phyloP scores from a whole-genome alignment of 2,797 vertebrate genomes.

The Crocidura indochinensis region DNA sequence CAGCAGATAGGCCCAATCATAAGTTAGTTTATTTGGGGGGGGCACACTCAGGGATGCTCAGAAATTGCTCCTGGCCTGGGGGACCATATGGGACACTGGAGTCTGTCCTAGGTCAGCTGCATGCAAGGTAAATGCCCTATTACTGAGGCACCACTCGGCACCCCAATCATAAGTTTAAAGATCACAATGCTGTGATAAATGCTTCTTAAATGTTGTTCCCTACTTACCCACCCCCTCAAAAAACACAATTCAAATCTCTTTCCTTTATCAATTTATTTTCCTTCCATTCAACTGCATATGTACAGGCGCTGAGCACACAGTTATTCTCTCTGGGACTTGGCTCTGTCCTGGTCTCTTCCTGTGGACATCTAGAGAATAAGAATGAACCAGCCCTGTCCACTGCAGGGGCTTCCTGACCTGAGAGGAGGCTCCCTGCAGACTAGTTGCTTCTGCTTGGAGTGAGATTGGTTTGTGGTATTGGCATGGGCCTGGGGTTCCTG shows the following conservation, averaged over 20 bases:
- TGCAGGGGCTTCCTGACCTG: neutral
- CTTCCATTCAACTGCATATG: neutral
- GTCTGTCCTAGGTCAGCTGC: too few relatives aligned
- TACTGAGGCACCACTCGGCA: too few relatives aligned
- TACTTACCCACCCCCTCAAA: neutral
- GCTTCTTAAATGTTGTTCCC: neutral
- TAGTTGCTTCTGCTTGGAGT: neutral
- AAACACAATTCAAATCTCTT: neutral
- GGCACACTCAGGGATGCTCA: too few relatives aligned
- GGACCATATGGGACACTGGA: too few relatives aligned
- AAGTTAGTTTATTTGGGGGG: too few relatives aligned
- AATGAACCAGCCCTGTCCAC: neutral
- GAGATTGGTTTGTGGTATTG: neutral
- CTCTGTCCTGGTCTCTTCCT: neutral
- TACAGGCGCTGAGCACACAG: neutral
- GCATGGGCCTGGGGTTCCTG: neutral
- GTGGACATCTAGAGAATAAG: neutral
- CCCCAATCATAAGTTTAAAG: neutral
- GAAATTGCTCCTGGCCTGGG: too few relatives aligned
- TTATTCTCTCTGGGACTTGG: neutral
- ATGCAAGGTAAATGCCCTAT: too few relatives aligned
- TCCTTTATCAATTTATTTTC: neutral
- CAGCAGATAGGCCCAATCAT: too few relatives aligned
- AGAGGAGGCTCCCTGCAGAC: rapidly evolving
- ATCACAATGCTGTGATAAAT: conserved; percentile 41